Conservation (phyloP, 2,797 vertebrate genomes). For the Danio jaintianensis region DNA sequence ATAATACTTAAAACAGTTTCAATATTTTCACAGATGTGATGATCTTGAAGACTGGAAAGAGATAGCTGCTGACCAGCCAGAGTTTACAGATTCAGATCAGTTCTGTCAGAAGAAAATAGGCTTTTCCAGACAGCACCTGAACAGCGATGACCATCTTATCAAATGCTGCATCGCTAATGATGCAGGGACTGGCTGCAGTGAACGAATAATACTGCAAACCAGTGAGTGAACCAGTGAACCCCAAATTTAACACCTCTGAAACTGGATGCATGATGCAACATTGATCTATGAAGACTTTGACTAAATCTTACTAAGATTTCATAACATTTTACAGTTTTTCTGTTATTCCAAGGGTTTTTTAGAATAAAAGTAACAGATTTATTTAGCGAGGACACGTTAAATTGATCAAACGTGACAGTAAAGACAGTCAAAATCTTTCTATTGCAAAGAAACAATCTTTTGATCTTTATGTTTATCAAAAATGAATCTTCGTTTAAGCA, state of each 20-base stretch:
- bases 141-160: constrained; percentile 64
- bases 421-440: neutral
- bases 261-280: neutral
- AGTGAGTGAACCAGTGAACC: constrained; percentile 47
- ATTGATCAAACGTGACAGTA: neutral
- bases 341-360: too few relatives aligned
- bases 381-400: neutral
- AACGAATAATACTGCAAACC: constrained; percentile 9
- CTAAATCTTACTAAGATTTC: neutral
- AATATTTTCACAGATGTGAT: constrained; percentile 57
- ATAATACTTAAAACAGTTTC: neutral
- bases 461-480: neutral
- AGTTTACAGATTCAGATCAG: constrained; percentile 65
- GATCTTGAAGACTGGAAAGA: constrained; percentile 56
- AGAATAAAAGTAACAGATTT: too few relatives aligned
- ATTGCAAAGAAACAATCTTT: neutral
- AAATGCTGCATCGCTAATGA: constrained; percentile 85
- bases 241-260: neutral
- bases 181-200: constrained; percentile 59
- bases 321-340: neutral
- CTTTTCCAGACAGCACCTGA: constrained; percentile 66
- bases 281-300: too few relatives aligned
- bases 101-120: constrained; percentile 78
- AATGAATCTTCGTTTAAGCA: neutral
- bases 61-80: neutral